Evolutionary conservation across 2,113 vertebrate genomes (phyloP).

Genomic region (Galeopterus variegatus): DNA sequence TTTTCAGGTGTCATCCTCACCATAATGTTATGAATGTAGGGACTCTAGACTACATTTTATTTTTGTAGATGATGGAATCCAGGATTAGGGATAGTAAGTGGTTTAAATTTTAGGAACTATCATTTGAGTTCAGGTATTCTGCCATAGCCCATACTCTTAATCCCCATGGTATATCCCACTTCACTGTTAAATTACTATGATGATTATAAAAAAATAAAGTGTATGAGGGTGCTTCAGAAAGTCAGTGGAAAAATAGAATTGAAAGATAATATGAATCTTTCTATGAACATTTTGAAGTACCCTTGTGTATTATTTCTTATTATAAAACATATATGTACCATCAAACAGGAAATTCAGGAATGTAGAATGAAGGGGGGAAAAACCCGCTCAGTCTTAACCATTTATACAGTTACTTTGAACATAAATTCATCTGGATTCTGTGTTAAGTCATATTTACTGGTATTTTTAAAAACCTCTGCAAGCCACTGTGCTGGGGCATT

Average conservation of each 20-base stretch:
- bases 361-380: not conserved
- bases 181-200: conserved; percentile 23
- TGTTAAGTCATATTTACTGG: not conserved
- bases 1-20: not conserved
- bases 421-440: not conserved
- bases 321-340: not conserved
- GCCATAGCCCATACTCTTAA: not conserved
- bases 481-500: not conserved
- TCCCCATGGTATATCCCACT: not conserved
- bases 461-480: not conserved
- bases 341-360: conserved; percentile 4
- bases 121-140: not conserved
- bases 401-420: not conserved
- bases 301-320: not conserved
- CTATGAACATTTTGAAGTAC: no score
- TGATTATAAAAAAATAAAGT: conserved; percentile 16
- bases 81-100: conserved; percentile 9
- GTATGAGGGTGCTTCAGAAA: no score
- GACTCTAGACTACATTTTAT: not conserved
- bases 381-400: not conserved
- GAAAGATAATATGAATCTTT: no score
- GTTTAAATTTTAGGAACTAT: conserved; percentile 33
- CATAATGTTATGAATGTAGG: not conserved
- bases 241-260: no score
- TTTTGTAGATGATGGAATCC: not conserved